A percentile compares a stretch with the other conserved stretches of the same genome.
phyloP scores from a whole-genome alignment of 2,797 vertebrate species.

The Crenichthys baileyi region DNA sequence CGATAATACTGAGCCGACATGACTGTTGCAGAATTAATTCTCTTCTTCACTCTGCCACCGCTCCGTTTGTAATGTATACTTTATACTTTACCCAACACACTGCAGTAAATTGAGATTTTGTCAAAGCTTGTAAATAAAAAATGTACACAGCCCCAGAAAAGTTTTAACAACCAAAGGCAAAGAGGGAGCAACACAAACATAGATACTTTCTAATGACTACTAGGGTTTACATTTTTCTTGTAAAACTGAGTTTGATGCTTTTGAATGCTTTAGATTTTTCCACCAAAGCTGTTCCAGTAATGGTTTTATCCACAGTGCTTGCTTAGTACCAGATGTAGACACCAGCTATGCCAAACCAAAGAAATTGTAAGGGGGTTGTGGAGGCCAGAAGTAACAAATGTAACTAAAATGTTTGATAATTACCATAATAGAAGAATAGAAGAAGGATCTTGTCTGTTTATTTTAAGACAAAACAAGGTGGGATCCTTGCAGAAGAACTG shows the following conservation, averaged over 20 bases:
- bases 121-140: neutral
- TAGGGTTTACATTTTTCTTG: neutral
- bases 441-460: no score
- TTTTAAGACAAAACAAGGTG: no score
- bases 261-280: neutral
- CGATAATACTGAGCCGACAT: conserved; percentile 1
- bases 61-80: neutral
- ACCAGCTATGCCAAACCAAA: neutral
- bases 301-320: neutral
- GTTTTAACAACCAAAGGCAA: neutral
- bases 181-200: neutral
- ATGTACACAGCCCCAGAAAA: neutral
- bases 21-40: neutral
- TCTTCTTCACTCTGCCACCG: neutral
- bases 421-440: no score
- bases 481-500: no score
- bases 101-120: conserved; percentile 6
- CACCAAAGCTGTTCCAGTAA: neutral
- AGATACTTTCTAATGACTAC: neutral
- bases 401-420: no score
- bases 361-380: no score
- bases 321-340: neutral
- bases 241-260: neutral
- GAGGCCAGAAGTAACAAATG: no score
- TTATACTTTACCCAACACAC: conserved; percentile 5